These are phyloP conservation scores for Trachymyrmex septentrionalis DNA, from an alignment of 1,140 invertebrate genomes.

Conservation along the genomic window DNA sequence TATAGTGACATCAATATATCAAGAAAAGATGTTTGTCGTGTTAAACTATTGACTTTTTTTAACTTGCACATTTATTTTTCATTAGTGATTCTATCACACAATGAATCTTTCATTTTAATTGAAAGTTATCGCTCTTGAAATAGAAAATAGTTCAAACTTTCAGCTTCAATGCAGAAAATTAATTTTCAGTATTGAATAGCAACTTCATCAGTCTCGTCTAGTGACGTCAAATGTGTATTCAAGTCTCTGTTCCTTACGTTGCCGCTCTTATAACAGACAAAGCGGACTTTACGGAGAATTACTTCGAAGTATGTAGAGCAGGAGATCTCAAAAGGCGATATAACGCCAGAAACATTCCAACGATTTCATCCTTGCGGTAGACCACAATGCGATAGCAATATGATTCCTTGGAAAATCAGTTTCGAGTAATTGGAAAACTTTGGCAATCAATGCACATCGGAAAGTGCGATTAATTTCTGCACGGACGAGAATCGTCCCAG, in stretches of 20 bases:
- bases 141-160: background rate
- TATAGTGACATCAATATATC: background rate
- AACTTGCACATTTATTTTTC: background rate
- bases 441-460: background rate
- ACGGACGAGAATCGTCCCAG: background rate
- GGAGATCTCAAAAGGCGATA: background rate
- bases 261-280: conserved; percentile 7
- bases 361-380: background rate
- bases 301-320: background rate
- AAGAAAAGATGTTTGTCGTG: background rate
- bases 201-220: background rate
- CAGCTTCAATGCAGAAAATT: background rate
- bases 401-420: conserved; percentile 1
- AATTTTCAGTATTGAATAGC: background rate
- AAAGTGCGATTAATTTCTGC: background rate
- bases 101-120: background rate
- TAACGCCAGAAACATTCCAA: background rate
- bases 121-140: background rate
- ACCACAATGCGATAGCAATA: background rate
- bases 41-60: background rate
- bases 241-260: conserved; percentile 3
- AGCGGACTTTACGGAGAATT: background rate
- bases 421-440: background rate
- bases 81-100: background rate
- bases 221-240: background rate